Percentiles rank a stretch among this genome's conserved stretches.
Evolutionary conservation across 1,140 invertebrate genomes (phyloP).

Genomic region (Acyrthosiphon pisum): DNA sequence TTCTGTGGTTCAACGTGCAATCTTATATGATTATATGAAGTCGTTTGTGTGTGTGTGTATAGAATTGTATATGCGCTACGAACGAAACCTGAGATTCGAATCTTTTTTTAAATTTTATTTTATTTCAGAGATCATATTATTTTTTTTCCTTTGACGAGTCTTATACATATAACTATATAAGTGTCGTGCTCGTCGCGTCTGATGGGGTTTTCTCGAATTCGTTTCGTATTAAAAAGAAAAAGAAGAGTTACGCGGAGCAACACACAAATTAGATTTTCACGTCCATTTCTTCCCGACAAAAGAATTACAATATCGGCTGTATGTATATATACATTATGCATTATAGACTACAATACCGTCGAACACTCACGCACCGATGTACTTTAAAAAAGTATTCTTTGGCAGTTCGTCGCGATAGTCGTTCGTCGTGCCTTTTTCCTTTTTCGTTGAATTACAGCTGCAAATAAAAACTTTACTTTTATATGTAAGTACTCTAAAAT

Average conservation of each 20-base stretch:
- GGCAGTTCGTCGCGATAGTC: background rate
- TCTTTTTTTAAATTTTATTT: constrained; percentile 1
- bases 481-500: background rate
- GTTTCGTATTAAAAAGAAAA: background rate
- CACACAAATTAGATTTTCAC: constrained; percentile 42
- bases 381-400: constrained; percentile 24
- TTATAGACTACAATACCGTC: background rate
- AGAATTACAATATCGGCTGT: constrained; percentile 9
- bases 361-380: background rate
- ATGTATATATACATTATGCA: background rate
- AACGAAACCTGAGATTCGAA: constrained; percentile 12
- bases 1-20: background rate
- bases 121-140: constrained; percentile 13
- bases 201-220: constrained; percentile 12
- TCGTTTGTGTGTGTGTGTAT: background rate
- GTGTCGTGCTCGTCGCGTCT: background rate
- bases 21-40: background rate
- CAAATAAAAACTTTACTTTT: constrained; percentile 20
- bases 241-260: background rate
- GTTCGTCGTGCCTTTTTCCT: background rate
- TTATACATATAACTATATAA: background rate
- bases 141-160: background rate
- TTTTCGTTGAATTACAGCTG: background rate
- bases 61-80: background rate
- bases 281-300: background rate